These are phyloP conservation scores for Hypomecis punctinalis DNA, from an alignment of 2,888 invertebrate species.

Conservation along the genomic window DNA sequence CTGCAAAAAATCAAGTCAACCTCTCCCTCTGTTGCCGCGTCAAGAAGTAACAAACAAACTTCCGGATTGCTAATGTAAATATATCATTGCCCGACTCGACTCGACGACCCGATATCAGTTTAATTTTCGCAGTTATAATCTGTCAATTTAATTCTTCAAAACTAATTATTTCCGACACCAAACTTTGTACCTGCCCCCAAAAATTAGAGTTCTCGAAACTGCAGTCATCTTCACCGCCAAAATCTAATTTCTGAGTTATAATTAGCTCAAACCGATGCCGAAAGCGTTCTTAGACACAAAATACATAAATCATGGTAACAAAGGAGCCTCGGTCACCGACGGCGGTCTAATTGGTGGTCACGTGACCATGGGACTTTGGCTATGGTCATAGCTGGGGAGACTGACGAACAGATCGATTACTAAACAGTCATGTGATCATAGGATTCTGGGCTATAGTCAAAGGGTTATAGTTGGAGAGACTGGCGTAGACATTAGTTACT, in stretches of 20 bases:
- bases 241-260: constrained; percentile 42
- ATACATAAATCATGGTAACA: constrained; percentile 77
- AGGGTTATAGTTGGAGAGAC: no score
- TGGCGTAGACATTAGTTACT: no score
- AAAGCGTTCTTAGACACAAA: constrained; percentile 46
- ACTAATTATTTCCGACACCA: constrained; percentile 1
- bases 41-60: no score
- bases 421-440: neutral
- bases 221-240: constrained; percentile 32
- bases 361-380: constrained; percentile 17
- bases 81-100: no score
- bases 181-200: constrained; percentile 4
- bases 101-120: no score
- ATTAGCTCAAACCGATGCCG: constrained; percentile 40
- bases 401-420: neutral
- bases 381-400: constrained; percentile 11
- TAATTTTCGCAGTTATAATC: no score
- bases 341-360: constrained; percentile 64
- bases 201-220: constrained; percentile 23
- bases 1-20: no score
- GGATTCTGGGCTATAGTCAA: no score
- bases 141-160: neutral
- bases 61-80: no score
- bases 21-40: no score
- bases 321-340: constrained; percentile 60